Conservation (phyloP, 2,888 invertebrate species). For the Dermolepida albohirtum region DNA sequence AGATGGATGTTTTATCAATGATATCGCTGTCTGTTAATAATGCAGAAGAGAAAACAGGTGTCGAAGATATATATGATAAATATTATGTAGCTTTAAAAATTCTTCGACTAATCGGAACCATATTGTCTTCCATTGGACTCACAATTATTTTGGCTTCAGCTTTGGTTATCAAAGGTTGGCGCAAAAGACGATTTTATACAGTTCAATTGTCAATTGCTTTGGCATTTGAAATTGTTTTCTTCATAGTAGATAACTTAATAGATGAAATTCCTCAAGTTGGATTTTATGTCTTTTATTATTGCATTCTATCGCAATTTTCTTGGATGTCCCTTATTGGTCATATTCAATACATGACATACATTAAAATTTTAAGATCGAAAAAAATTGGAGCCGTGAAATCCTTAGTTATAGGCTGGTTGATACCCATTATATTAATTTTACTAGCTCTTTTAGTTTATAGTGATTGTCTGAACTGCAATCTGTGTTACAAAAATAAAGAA, state of each 20-base stretch:
- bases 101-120: too few species aligned
- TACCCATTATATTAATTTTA: neutral
- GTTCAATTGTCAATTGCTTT: constrained; percentile 14
- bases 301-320: constrained; percentile 5
- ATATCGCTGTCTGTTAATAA: too few species aligned
- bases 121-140: constrained; percentile 1
- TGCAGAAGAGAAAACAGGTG: too few species aligned
- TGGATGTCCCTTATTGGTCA: constrained; percentile 4
- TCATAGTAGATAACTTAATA: neutral
- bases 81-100: too few species aligned
- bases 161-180: constrained; percentile 12
- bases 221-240: constrained; percentile 4
- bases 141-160: constrained; percentile 5
- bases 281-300: neutral
- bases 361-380: neutral
- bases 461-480: constrained; percentile 3
- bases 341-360: constrained; percentile 4
- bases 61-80: too few species aligned
- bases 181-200: constrained; percentile 18
- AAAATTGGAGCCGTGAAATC: neutral
- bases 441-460: neutral
- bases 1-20: too few species aligned
- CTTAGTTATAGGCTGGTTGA: neutral
- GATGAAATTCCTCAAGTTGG: neutral
- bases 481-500: constrained; percentile 3